Evolutionary conservation across 1,140 invertebrate genomes (phyloP).

Genomic region (Anastrepha ludens): DNA sequence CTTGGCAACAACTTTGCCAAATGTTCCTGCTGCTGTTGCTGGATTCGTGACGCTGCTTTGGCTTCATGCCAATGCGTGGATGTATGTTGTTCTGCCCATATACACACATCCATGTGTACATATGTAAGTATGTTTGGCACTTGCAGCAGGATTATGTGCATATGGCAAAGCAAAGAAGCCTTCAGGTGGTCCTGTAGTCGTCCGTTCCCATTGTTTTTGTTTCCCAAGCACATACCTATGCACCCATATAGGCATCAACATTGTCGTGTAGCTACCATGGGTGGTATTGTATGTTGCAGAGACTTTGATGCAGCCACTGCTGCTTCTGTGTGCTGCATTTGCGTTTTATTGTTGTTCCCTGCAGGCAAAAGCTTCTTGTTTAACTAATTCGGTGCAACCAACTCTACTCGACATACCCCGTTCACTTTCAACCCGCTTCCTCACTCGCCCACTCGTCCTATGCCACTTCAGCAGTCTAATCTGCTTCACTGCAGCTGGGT

Average conservation of each 20-base stretch:
- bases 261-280: neutral
- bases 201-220: constrained; percentile 9
- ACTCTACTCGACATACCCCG: neutral
- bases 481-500: constrained; percentile 36
- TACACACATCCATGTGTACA: neutral
- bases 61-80: neutral
- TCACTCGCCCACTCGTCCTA: neutral
- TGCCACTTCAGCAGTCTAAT: constrained; percentile 27
- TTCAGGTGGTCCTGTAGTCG: constrained; percentile 28
- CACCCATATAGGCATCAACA: neutral
- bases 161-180: constrained; percentile 10
- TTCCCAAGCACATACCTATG: neutral
- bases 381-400: constrained; percentile 46
- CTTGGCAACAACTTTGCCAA: constrained; percentile 34
- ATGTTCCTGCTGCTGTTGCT: neutral
- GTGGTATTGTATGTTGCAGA: neutral
- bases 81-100: neutral
- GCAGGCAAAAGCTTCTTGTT: constrained; percentile 35
- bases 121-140: neutral
- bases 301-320: neutral
- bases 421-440: neutral
- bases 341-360: constrained; percentile 27
- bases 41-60: neutral
- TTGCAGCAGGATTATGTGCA: constrained; percentile 25
- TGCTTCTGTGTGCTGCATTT: neutral